These are phyloP conservation scores for Sycobia sp. DNA, from an alignment of 1,140 invertebrate genomes.

Conservation along the genomic window DNA sequence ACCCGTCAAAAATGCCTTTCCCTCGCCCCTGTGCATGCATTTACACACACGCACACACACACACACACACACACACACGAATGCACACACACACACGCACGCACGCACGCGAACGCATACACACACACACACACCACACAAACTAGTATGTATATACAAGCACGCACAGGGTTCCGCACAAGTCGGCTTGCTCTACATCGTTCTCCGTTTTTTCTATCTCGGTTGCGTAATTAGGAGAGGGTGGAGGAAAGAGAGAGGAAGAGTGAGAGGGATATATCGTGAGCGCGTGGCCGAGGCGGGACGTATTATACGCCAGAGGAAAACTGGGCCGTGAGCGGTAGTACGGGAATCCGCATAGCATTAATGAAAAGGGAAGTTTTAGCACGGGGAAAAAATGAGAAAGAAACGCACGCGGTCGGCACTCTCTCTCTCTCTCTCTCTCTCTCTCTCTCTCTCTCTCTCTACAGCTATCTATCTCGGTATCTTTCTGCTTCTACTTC, in stretches of 20 bases:
- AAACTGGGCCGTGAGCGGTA: conserved; percentile 10
- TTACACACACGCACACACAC: no score
- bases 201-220: conserved; percentile 1
- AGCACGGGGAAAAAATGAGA: background rate
- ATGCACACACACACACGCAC: no score
- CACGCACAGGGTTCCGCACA: no score
- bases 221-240: conserved; percentile 15
- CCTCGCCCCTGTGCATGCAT: no score
- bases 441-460: no score
- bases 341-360: conserved; percentile 20
- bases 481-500: no score
- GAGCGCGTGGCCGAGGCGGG: background rate
- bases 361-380: conserved; percentile 27
- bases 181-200: no score
- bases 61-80: no score
- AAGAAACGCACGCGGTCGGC: background rate
- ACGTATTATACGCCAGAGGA: background rate
- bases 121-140: no score
- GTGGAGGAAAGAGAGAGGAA: no score
- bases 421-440: background rate
- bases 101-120: background rate
- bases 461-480: no score
- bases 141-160: no score
- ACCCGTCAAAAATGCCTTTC: conserved; percentile 1
- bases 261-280: background rate